Percentiles rank a stretch among this genome's conserved stretches.
phyloP scores from a whole-genome alignment of 1,140 invertebrate species.

The Drosophila azteca region DNA sequence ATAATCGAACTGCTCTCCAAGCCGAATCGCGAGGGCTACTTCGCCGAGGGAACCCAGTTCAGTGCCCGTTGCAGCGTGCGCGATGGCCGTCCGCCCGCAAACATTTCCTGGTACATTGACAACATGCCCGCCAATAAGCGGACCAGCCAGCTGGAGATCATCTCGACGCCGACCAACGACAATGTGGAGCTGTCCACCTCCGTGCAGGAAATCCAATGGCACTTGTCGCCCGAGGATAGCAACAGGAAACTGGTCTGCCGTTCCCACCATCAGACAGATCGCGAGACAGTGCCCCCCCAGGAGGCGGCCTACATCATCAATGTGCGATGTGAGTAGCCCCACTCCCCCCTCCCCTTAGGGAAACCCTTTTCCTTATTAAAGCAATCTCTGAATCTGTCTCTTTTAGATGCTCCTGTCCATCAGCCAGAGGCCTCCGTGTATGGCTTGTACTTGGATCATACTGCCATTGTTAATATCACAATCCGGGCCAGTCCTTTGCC shows the following conservation, averaged over 20 bases:
- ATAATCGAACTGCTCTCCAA: slow-evolving; percentile 85
- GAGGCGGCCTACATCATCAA: slow-evolving; percentile 67
- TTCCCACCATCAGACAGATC: slow-evolving; percentile 85
- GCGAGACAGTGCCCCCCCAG: slow-evolving; percentile 72
- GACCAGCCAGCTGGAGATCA: slow-evolving; percentile 84
- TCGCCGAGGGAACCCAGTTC: slow-evolving; percentile 86
- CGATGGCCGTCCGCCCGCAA: slow-evolving; percentile 88
- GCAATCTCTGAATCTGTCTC: not conserved
- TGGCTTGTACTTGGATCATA: slow-evolving; percentile 88
- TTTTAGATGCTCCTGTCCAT: slow-evolving; percentile 87
- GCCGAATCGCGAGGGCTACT: slow-evolving; percentile 82
- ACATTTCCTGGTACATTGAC: slow-evolving; percentile 88
- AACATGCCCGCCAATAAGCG: slow-evolving; percentile 86
- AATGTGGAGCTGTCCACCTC: slow-evolving; percentile 85
- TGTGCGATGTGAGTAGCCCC: slow-evolving; percentile 78
- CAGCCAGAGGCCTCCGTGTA: slow-evolving; percentile 86
- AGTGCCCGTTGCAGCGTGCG: slow-evolving; percentile 87
- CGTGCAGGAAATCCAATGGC: slow-evolving; percentile 87
- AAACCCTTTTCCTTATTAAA: not conserved
- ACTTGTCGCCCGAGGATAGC: slow-evolving; percentile 87
- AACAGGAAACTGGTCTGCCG: slow-evolving; percentile 87
- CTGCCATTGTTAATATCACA: slow-evolving; percentile 88
- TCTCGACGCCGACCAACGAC: slow-evolving; percentile 82
- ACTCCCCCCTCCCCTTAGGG: too few relatives aligned
- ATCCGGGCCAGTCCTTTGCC: slow-evolving; percentile 89